Percentiles rank a stretch among this genome's conserved stretches.
Evolutionary conservation across 2,797 vertebrate genomes (phyloP).

Genomic region (Eulemur rubriventer): DNA sequence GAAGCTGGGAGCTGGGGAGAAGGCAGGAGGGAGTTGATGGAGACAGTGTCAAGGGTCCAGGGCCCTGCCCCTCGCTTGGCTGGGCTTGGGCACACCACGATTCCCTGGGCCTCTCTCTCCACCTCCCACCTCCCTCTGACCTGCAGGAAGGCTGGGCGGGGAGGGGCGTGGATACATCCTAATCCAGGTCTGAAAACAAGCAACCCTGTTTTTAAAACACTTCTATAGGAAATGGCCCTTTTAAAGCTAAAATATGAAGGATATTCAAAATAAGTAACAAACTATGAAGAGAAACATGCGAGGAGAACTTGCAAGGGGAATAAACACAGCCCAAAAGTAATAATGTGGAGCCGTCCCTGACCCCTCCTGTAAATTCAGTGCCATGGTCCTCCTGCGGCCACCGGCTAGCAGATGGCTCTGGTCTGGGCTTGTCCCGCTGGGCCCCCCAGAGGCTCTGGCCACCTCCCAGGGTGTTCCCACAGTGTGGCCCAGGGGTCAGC

Average conservation of each 20-base stretch:
- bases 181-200: not conserved
- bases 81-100: not conserved
- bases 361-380: accelerated
- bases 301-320: not conserved
- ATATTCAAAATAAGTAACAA: conserved; percentile 9
- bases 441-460: not conserved
- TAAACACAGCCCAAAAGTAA: not conserved
- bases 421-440: not conserved
- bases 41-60: not conserved
- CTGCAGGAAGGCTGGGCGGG: not conserved
- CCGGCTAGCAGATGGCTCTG: not conserved
- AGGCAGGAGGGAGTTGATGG: not conserved
- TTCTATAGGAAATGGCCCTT: not conserved
- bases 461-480: not conserved
- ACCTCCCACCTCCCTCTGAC: not conserved
- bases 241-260: conserved; percentile 1
- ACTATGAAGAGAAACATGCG: not conserved
- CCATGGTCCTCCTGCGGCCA: not conserved
- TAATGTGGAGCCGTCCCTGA: accelerated
- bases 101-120: accelerated
- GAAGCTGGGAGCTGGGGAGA: not conserved
- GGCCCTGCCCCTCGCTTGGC: accelerated
- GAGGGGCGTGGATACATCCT: too few relatives aligned
- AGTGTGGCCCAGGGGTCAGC: not conserved
- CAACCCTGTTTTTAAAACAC: not conserved